Conservation (phyloP, 2,888 invertebrate species). For the Onthophagus sagittarius region DNA sequence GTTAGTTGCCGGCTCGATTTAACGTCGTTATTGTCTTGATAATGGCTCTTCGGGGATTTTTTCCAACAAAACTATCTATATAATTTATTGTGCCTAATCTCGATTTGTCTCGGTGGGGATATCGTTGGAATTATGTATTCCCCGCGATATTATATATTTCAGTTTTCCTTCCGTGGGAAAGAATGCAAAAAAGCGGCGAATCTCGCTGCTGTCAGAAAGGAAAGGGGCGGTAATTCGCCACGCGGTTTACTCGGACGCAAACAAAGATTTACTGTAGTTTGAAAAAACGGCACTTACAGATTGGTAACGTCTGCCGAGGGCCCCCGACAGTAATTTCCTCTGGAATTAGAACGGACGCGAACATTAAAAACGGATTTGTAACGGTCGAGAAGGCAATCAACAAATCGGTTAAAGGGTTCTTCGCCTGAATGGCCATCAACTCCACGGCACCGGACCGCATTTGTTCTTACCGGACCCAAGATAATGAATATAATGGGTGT, state of each 20-base stretch:
- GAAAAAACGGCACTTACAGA: constrained; percentile 2
- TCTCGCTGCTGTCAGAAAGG: not conserved
- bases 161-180: not conserved
- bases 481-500: not conserved
- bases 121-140: not conserved
- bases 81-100: not conserved
- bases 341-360: constrained; percentile 3
- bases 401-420: not conserved
- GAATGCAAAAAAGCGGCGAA: too few species aligned
- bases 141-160: not conserved
- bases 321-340: not conserved
- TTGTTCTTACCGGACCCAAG: not conserved
- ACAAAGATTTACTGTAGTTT: not conserved
- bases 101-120: not conserved
- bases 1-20: not conserved
- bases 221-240: not conserved
- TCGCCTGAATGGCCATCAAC: not conserved
- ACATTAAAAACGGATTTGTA: constrained; percentile 11
- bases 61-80: not conserved
- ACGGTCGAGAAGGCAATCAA: constrained; percentile 4
- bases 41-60: not conserved
- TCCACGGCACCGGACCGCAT: not conserved
- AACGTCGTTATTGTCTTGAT: not conserved
- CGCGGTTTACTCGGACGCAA: not conserved
- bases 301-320: constrained; percentile 2